Conservation (phyloP, 2,113 vertebrate genomes). For the Platanista minor region DNA sequence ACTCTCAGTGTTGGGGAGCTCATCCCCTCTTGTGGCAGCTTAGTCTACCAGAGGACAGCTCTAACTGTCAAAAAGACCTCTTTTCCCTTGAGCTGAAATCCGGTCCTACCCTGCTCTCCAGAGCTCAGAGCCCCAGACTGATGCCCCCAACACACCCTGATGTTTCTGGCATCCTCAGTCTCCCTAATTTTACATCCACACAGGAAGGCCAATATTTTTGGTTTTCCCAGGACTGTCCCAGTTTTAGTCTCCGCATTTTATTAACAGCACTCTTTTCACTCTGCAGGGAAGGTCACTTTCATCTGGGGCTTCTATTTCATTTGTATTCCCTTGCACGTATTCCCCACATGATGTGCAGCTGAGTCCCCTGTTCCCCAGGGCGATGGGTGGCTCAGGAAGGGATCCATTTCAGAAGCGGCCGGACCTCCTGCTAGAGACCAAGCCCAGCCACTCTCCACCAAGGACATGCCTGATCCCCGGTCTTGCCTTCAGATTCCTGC, state of each 20-base stretch:
- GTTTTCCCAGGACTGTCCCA: neutral
- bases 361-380: neutral
- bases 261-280: neutral
- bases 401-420: neutral
- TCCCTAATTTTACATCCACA: neutral
- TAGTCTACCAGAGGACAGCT: neutral
- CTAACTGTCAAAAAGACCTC: neutral
- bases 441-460: neutral
- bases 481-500: neutral
- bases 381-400: neutral
- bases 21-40: neutral
- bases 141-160: fast-evolving
- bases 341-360: neutral
- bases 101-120: neutral
- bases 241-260: neutral
- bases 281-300: neutral
- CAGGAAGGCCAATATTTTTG: neutral
- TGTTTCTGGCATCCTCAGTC: neutral
- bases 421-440: neutral
- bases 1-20: neutral
- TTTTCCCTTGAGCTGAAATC: neutral
- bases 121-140: neutral
- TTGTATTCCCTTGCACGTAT: no score
- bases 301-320: neutral
- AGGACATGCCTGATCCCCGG: neutral